phyloP scores from a whole-genome alignment of 2,113 vertebrate species.

The Rhabdomys dilectus region DNA sequence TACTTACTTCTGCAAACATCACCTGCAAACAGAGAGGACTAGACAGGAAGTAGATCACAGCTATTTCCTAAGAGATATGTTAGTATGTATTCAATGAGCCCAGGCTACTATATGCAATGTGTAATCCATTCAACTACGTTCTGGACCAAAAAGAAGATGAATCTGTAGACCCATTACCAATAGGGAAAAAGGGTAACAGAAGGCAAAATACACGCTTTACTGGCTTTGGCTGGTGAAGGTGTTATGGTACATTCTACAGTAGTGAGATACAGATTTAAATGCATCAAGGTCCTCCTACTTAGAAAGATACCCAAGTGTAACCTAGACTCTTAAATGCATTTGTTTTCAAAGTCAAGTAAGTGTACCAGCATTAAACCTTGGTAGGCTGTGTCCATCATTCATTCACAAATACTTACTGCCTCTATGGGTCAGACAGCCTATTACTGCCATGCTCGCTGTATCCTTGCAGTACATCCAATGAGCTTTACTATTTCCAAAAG shows the following conservation, averaged over 20 bases:
- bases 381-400: not conserved
- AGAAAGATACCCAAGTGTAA: not conserved
- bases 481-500: not conserved
- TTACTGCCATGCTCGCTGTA: not conserved
- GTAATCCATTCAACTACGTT: not conserved
- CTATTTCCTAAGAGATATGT: slow-evolving; percentile 28
- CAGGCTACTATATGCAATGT: not conserved
- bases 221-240: not conserved
- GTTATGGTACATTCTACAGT: not conserved
- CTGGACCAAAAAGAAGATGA: slow-evolving; percentile 32
- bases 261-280: slow-evolving; percentile 11
- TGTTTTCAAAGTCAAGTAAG: slow-evolving; percentile 45
- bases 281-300: not conserved
- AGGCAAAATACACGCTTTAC: not conserved
- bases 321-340: slow-evolving; percentile 48
- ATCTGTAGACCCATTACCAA: slow-evolving; percentile 21
- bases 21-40: not conserved
- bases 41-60: not conserved
- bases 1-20: not conserved
- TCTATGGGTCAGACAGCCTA: not conserved
- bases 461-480: not conserved
- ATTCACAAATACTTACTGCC: slow-evolving; percentile 36
- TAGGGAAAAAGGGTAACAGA: not conserved
- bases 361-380: slow-evolving; percentile 26
- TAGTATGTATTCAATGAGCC: not conserved